phyloP scores from a whole-genome alignment of 1,140 invertebrate genomes.

The Drosophila equinoxialis region DNA sequence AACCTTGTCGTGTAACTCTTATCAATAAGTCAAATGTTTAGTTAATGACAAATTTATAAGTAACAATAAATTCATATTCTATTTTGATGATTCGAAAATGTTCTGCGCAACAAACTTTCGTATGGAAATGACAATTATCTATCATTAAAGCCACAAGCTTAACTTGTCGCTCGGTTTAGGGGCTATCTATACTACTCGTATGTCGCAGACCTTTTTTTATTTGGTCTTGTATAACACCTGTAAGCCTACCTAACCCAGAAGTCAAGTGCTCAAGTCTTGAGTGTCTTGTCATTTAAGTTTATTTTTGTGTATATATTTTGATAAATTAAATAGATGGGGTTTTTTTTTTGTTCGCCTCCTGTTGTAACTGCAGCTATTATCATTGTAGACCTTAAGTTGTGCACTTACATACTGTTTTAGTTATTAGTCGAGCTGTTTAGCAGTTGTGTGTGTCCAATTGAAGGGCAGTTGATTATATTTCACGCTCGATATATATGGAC shows the following conservation, averaged over 20 bases:
- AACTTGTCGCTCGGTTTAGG: conserved; percentile 27
- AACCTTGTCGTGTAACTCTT: neutral
- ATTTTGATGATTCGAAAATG: neutral
- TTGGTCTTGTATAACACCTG: conserved; percentile 41
- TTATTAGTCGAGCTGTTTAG: conserved; percentile 39
- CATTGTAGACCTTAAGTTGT: conserved; percentile 11
- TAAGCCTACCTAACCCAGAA: conserved; percentile 38
- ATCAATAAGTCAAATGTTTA: neutral
- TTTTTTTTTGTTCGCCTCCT: neutral
- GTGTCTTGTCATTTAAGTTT: conserved; percentile 62
- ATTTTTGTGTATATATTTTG: conserved; percentile 55
- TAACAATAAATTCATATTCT: neutral
- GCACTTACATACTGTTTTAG: conserved; percentile 9
- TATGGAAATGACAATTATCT: conserved; percentile 19
- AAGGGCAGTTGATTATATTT: conserved; percentile 2
- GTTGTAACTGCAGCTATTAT: neutral
- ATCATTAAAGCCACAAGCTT: conserved; percentile 12
- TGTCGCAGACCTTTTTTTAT: conserved; percentile 12
- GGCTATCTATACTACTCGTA: neutral
- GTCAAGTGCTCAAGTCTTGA: conserved; percentile 66
- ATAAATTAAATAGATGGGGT: conserved; percentile 68
- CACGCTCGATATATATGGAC: neutral
- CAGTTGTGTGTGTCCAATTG: conserved; percentile 22
- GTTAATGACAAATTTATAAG: neutral
- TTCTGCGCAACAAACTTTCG: neutral